Evolutionary conservation across 2,888 invertebrate species (phyloP), one percentile per base, ranked within the genome.

Genomic region (Leptinotarsa tumamoca): DNA sequence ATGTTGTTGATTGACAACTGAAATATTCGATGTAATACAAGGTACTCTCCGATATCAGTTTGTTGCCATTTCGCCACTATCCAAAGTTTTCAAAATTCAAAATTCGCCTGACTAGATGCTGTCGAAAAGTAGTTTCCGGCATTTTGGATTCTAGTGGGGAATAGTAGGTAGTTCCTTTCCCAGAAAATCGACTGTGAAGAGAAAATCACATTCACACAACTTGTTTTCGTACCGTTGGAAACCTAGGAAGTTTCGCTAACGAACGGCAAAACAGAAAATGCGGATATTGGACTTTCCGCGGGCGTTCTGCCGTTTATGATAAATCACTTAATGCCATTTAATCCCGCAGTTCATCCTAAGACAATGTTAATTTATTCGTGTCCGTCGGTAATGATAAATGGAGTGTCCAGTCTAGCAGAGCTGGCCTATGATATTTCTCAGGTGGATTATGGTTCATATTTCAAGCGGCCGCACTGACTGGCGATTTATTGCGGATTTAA

Each of bases 331-430:
- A 84, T 84, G 85, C 85, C 83, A 82, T 85, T 84, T 85, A 84
- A 85, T 86, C 85, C 84, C 82, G 83, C 85, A 81, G 84, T 84
- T 83, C 83, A 75, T 81, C 80, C 82, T 83, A 85, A 86, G 86
- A 86, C 86, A 85, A 86, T 85, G 86, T 85, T 86, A 85, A 86
- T 86, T 85, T 85, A 86, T 86, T 85, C 86, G 81, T 84, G 84
- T 82, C 85, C 84, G 83, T 83, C 84, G 85, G 83, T 84, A 80
- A 83, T 86, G 86, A 86, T 86, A 85, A 86, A 86, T 86, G 85
- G 85, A 85, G 82, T 85, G 86, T 85, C 85, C 85, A 79, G 82
- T 76, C 80, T 80, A 76, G 80, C 82, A 79, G 81, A 79, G 78
- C 80, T 74, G 79, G 77, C 82, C 80, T 82, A 83, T 82, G 83